phyloP scores from a whole-genome alignment of 2,797 vertebrate species.

The Sorex maritimensis region DNA sequence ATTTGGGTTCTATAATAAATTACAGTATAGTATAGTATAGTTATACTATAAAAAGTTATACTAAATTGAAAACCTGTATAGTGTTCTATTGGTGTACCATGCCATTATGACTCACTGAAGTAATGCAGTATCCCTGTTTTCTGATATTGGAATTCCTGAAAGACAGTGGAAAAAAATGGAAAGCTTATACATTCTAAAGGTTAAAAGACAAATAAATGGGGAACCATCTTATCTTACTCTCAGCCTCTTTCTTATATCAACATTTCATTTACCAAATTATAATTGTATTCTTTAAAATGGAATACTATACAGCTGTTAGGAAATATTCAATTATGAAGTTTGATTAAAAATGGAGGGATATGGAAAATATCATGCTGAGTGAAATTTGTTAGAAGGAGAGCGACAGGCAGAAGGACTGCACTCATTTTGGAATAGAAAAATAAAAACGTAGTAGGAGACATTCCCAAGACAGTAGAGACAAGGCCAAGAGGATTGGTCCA shows the following conservation, averaged over 20 bases:
- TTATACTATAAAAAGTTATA: background rate
- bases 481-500: too few relatives aligned
- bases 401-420: too few relatives aligned
- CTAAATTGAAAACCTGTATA: background rate
- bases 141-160: background rate
- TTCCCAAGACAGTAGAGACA: too few relatives aligned
- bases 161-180: background rate
- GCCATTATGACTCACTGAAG: background rate
- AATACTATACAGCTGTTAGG: too few relatives aligned
- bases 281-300: too few relatives aligned
- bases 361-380: too few relatives aligned
- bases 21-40: background rate
- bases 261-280: background rate
- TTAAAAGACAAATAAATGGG: background rate
- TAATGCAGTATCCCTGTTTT: background rate
- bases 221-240: background rate
- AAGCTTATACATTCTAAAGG: background rate
- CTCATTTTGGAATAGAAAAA: too few relatives aligned
- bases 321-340: too few relatives aligned
- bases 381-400: too few relatives aligned
- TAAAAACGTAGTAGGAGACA: too few relatives aligned
- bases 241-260: too few relatives aligned
- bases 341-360: too few relatives aligned
- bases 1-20: background rate
- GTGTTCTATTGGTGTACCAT: background rate